These are phyloP conservation scores for Vidua macroura DNA, from an alignment of 2,113 vertebrate species.

Conservation along the genomic window DNA sequence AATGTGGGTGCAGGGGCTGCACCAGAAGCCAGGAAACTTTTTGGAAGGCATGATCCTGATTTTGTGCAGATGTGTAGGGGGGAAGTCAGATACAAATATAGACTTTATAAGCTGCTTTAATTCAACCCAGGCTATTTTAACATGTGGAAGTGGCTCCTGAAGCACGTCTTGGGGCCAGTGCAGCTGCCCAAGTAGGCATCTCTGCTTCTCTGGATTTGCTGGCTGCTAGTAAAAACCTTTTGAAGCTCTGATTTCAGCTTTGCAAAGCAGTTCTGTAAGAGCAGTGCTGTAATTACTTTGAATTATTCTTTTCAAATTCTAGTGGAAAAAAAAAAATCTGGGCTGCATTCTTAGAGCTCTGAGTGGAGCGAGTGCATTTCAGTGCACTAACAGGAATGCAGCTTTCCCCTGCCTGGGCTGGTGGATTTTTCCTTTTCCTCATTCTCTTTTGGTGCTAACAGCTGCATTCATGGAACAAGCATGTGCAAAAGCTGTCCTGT, in stretches of 20 bases:
- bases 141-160: conserved; percentile 26
- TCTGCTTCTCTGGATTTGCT: conserved; percentile 57
- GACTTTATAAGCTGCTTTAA: conserved; percentile 53
- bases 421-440: not conserved
- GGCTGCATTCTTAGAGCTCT: conserved; percentile 12
- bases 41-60: conserved; percentile 43
- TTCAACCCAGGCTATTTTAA: conserved; percentile 45
- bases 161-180: conserved; percentile 38
- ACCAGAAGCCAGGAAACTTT: not conserved
- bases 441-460: not conserved
- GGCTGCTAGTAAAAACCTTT: conserved; percentile 54
- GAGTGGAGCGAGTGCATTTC: not conserved
- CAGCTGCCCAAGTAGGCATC: conserved; percentile 57
- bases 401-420: not conserved
- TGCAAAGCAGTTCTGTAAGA: conserved; percentile 54
- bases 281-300: conserved; percentile 56
- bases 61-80: conserved; percentile 51
- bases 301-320: conserved; percentile 54
- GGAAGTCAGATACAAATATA: conserved; percentile 23
- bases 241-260: conserved; percentile 61
- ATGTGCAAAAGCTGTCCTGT: not conserved
- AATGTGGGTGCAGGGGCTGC: not conserved
- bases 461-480: not conserved
- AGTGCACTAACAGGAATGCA: not conserved
- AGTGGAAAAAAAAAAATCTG: conserved; percentile 37